Base-by-base conservation (phyloP, 2,113 vertebrate genomes). In the Podocnemis expansa region DNA sequence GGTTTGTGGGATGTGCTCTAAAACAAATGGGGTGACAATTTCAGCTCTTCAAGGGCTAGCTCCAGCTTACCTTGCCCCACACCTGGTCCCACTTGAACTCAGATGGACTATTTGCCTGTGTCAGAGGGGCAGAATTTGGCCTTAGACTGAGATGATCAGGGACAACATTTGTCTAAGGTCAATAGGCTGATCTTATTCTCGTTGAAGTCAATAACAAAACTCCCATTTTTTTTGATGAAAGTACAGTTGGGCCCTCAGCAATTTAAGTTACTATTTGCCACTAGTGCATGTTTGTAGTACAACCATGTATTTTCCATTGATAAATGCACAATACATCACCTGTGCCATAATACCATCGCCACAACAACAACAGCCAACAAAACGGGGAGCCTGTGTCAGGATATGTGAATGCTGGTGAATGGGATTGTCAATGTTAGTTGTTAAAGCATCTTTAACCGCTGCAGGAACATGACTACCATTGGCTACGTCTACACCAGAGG, bases 251-350 rank as follows among this genome's bases (percentile, higher is more conserved):
- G 5, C 38, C 73, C 82, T 63, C 76, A 70, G 25, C 5, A 0
- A 11, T 0, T 0, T 54, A 31, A 16, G 10, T 9, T 43, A 75
- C 13, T 73, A 16, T 63, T 60, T 89, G 63, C 91, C 91, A 73
- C 10, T n/a, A 56, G 51, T 47, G 41, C 24, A 3, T 27, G 45
- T 60, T 38, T n/a, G 6, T 25, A 83, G 34, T 0, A 0, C 38
- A 93, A 82, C 47, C 82, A 56, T 80, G 56, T 16, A 0, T 22
- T 70, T 31, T 80, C 75, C 83, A 86, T 38, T 34, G 60, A 67
- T 31, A 67, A 34, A n/a, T n/a, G 34, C 31, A 34, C 60, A 67
- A 14, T 67, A 31, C 60, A 34, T 31, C 8, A 19, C 34, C 17
- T 22, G 63, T 70, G 16, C 9, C 63, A 38, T 22, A 70, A 70